Evolutionary conservation across 2,797 vertebrate species (phyloP), one percentile per base, ranked within the genome.

Genomic region (Limosa lapponica): DNA sequence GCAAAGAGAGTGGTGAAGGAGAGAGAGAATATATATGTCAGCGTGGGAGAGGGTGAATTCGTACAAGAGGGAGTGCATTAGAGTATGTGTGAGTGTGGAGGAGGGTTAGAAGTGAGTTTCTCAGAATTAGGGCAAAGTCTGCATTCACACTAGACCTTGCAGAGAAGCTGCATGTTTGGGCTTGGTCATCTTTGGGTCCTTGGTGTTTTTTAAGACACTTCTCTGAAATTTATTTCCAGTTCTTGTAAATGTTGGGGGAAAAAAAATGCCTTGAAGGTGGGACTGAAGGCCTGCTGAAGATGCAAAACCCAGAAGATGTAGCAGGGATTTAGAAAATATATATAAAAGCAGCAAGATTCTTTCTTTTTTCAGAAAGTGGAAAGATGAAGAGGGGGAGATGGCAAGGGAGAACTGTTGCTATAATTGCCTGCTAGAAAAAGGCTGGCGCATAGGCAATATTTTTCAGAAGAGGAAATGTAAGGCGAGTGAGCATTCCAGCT

Each of bases 71-170:
- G 93, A 90, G 94, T 75, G 54, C 88, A 94, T 91, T 93, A 78
- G 85, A 83, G 49, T 90, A 83, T 62, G 82, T 86, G 91, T 83
- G 91, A 95, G 37, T 80, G 89, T 62, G 84, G 96, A 95, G 95
- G 94, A 95, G 82, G 65, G 52, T 82, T 87, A 62, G 57, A 84
- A 87, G 64, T 69, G 49, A 83, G 30, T 70, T 95, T 90, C 75
- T 75, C 77, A 72, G 82, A 97, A 94, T 90, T 83, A 93, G 95
- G 93, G 34, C 85, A 96, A 91, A 75, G 94, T 93, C 74, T 93
- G 79, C 61, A 71, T 65, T 88, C 9, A 1, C 14, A 82, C 84
- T 27, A 95, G 69, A 72, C 16, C 44, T 73, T 43, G 43, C 64
- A 77, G 52, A 87, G 77, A 79, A 95, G 18, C 17, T 81, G 11